A percentile compares a stretch with the other conserved stretches of the same genome.
phyloP scores from a whole-genome alignment of 2,797 vertebrate genomes.

The Fundulus diaphanus region DNA sequence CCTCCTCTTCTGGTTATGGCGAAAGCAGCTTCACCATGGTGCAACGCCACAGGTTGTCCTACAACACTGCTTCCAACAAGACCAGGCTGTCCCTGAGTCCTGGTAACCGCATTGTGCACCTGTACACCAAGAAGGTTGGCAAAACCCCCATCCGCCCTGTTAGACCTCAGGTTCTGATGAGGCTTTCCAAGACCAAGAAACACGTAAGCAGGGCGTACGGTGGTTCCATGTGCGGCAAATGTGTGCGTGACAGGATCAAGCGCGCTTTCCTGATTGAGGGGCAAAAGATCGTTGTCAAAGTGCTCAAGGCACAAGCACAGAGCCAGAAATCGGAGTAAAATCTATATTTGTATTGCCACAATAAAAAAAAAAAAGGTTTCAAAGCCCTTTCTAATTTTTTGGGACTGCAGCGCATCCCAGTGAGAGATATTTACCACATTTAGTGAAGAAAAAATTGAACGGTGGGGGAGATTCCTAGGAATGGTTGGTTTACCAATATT shows the following conservation, averaged over 20 bases:
- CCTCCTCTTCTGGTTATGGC: too few relatives aligned
- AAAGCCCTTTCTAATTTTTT: neutral
- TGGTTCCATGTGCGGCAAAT: conserved; percentile 98
- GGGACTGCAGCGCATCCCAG: neutral
- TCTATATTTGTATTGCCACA: conserved; percentile 77
- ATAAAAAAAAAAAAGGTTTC: conserved; percentile 67
- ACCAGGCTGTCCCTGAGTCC: conserved; percentile 98
- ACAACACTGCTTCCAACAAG: conserved; percentile 99
- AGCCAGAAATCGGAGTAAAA: conserved; percentile 97
- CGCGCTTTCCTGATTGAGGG: conserved; percentile 99
- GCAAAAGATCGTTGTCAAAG: conserved; percentile 99
- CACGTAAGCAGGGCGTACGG: conserved; percentile 98
- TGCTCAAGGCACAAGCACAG: conserved; percentile 98
- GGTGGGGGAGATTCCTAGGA: neutral
- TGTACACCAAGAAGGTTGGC: conserved; percentile 98
- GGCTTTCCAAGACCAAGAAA: conserved; percentile 98
- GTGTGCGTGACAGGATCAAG: conserved; percentile 97
- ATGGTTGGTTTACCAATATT: neutral
- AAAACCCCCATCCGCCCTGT: conserved; percentile 97
- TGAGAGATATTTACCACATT: neutral
- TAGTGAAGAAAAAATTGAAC: neutral
- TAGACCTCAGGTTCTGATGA: conserved; percentile 97
- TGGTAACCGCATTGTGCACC: conserved; percentile 97
- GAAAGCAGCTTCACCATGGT: conserved; percentile 90
- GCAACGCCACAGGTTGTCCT: conserved; percentile 98